These are phyloP conservation scores for Campoletis sonorensis DNA, from an alignment of 1,140 invertebrate species.

Conservation along the genomic window DNA sequence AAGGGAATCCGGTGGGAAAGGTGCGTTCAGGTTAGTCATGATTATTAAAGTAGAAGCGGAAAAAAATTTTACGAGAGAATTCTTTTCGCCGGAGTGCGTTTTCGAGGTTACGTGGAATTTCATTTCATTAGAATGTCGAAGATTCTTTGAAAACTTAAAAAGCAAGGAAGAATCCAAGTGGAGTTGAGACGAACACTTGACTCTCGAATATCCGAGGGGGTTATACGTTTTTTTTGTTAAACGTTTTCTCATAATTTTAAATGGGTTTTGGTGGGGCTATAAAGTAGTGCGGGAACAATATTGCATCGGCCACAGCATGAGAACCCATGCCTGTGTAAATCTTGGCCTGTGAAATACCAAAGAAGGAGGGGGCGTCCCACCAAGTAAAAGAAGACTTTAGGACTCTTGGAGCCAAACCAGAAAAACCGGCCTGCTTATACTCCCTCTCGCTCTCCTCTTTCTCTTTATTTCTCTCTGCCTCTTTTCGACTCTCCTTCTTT, in stretches of 20 bases:
- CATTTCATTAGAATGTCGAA: not conserved
- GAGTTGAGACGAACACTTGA: not conserved
- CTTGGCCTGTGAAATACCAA: conserved; percentile 59
- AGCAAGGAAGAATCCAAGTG: not conserved
- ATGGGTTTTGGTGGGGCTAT: not conserved
- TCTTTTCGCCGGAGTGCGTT: not conserved
- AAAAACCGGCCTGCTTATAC: conserved; percentile 68
- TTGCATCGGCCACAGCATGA: conserved; percentile 47
- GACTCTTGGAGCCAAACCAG: conserved; percentile 66
- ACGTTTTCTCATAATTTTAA: not conserved
- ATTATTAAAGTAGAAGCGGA: conserved; percentile 1
- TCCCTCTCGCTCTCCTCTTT: conserved; percentile 49
- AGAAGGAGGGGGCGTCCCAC: conserved; percentile 30
- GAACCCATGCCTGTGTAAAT: conserved; percentile 57
- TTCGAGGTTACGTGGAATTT: not conserved
- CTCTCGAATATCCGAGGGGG: conserved; percentile 9
- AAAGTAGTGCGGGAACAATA: conserved; percentile 19
- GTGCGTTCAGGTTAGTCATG: conserved; percentile 20
- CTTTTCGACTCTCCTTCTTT: conserved; percentile 42
- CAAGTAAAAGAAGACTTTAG: conserved; percentile 53
- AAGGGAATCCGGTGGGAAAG: conserved; percentile 1
- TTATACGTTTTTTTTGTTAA: not conserved
- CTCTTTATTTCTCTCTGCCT: conserved; percentile 45
- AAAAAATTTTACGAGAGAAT: not conserved
- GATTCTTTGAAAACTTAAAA: not conserved